Percentiles rank a stretch among this genome's conserved stretches.
Evolutionary conservation across 2,113 vertebrate species (phyloP).

Genomic region (Leptobrachium ailaonicum): DNA sequence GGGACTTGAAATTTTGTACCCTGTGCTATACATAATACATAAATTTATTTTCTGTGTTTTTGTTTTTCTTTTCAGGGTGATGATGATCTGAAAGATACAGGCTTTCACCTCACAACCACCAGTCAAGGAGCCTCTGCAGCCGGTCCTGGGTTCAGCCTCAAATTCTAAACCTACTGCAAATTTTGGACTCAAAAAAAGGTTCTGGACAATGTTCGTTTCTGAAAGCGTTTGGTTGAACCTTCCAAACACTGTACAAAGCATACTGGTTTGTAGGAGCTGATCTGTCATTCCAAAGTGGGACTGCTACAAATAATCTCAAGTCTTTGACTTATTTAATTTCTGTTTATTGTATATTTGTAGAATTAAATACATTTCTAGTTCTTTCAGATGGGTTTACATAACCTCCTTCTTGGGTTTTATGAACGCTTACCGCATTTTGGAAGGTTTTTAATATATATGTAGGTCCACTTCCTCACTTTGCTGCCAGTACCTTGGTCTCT

Average conservation of each 20-base stretch:
- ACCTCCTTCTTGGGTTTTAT: no score
- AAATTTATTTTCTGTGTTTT: no score
- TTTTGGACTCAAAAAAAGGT: background rate
- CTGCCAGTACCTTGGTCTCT: no score
- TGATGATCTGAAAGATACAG: constrained; percentile 91
- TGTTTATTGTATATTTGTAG: constrained; percentile 73
- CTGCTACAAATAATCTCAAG: constrained; percentile 14
- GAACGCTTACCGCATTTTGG: no score
- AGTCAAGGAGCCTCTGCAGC: constrained; percentile 93
- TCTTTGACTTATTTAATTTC: constrained; percentile 51
- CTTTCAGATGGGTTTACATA: constrained; percentile 28
- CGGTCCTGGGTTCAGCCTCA: constrained; percentile 94
- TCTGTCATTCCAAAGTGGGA: constrained; percentile 19
- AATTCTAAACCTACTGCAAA: constrained; percentile 74
- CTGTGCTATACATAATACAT: no score
- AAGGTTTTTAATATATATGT: background rate
- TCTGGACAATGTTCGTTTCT: no score
- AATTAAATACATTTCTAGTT: constrained; percentile 67
- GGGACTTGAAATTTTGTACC: no score
- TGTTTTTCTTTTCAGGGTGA: constrained; percentile 74
- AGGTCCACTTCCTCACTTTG: background rate
- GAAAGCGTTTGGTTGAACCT: background rate
- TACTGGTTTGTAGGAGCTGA: background rate
- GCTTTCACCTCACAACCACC: constrained; percentile 93
- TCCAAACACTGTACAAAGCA: background rate